Evolutionary conservation across 2,888 invertebrate species (phyloP), one percentile per base, ranked within the genome.

Genomic region (Meghimatium bilineatum): DNA sequence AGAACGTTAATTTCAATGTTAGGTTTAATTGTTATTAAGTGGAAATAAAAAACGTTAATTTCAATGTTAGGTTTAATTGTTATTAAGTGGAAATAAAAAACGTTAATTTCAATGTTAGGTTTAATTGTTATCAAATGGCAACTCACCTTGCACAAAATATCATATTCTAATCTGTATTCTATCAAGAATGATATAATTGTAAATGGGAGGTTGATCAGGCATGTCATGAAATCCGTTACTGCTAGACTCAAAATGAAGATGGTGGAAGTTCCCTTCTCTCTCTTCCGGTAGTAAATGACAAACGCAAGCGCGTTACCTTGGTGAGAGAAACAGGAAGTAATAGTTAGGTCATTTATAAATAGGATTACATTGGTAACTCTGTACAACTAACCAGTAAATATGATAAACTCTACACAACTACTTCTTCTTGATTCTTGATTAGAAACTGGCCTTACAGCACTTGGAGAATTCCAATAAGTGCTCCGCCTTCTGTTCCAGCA

Each of bases 241-340:
- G 92, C 91, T 38, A 92, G 82, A n/a, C 90, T 89, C 56, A 92
- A 87, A 56, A 92, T 92, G 83, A 91, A 91, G 2, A 91, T 87
- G 0, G 91, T 92, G 0, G 92, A 91, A 1, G 91, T 90, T 23
- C 90, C 86, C 80, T 90, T 90, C 85, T 92, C 89, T 20, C 89
- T 74, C 78, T 89, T 89, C 20, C 84, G 84, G 29, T 86, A 85
- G 86, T 92, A 92, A 17, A 92, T 92, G 86, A 90, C 90, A 44
- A 92, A 86, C 2, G 92, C 92, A 17, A 92, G 79, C 14, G 90
- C 89, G 85, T 92, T 92, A 0, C 92, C 92, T 83, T 34, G 52
- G 23, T 20, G 32, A 79, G 1, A 34, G 34, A 29, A n/a, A 20
- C 26, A 29, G 34, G 1, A 36, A 34, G 2, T 10, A 56, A 12